Conservation (phyloP, 2,113 vertebrate genomes). For the Tautogolabrus adspersus region DNA sequence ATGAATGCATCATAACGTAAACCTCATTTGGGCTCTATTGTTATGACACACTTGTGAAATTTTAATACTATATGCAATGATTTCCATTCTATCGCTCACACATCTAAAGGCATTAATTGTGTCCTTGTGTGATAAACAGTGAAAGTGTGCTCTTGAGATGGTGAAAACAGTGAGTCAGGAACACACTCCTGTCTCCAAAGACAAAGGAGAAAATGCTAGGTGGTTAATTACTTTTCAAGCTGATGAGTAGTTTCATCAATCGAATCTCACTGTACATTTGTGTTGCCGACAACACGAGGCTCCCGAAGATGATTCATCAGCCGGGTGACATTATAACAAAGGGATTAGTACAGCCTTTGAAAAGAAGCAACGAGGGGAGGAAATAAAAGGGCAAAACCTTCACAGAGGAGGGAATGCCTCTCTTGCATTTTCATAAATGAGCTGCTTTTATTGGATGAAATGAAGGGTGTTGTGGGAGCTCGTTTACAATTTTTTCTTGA, state of each 20-base stretch:
- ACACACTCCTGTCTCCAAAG: slow-evolving; percentile 18
- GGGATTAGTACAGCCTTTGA: slow-evolving; percentile 40
- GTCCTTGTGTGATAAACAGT: slow-evolving; percentile 38
- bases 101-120: slow-evolving; percentile 33
- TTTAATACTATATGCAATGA: slow-evolving; percentile 9
- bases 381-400: slow-evolving; percentile 47
- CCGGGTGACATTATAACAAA: slow-evolving; percentile 44
- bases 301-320: slow-evolving; percentile 37
- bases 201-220: slow-evolving; percentile 49
- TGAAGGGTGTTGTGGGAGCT: neutral
- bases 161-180: slow-evolving; percentile 9
- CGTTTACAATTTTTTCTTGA: neutral
- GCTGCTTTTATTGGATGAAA: slow-evolving; percentile 11
- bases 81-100: slow-evolving; percentile 6
- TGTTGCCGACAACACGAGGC: slow-evolving; percentile 36
- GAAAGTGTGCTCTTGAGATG: neutral
- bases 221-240: slow-evolving; percentile 64
- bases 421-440: slow-evolving; percentile 12
- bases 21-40: slow-evolving; percentile 1
- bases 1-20: neutral
- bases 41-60: slow-evolving; percentile 5
- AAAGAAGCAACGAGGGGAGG: neutral
- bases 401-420: neutral
- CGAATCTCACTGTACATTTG: slow-evolving; percentile 34
- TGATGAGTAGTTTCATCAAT: slow-evolving; percentile 38